Evolutionary conservation across 2,797 vertebrate species (phyloP), one percentile per base, ranked within the genome.

Genomic region (Gadopsis bispinosus): DNA sequence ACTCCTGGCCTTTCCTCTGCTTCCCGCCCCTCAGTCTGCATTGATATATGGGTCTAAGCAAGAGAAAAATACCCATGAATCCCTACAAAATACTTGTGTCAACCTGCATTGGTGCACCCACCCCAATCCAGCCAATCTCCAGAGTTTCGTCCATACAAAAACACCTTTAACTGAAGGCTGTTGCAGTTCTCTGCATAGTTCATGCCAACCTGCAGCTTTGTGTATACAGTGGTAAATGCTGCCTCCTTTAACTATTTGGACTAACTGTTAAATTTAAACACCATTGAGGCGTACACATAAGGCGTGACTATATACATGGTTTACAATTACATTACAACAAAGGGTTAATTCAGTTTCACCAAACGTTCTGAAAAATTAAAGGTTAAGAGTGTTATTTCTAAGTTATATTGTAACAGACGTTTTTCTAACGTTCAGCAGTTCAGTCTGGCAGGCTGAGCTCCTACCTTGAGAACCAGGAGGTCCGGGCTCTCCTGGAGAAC

Each of bases 391-490:
- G 63, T 85, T 77, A 88, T 72, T 77, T 81, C 59, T 69, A 65
- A 22, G 41, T 74, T 33, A 53, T 41, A 54, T 77, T 80, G 66
- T 22, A 75, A 71, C 31, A 64, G 17, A 65, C 37, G 19, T 81
- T 54, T 59, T 67, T 70, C 65, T 79, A 59, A 62, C 47, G 20
- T 75, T 73, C 63, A 59, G 26, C 56, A 14, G 68, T 77, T 89
- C 51, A 77, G 45, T 73, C 50, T 81, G 70, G 73, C 35, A 64
- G 56, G 64, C 63, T 66, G 77, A 84, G 68, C 68, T 89, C 95
- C 81, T 97, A 99, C 98, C 98, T 96, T 97, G 97, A 81, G 96
- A 88, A 73, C 98, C 98, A 39, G 94, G 87, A 79, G 91, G 83
- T 73, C 96, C 96, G 20, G 93, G 88, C 45, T 94, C 92, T 88